Evolutionary conservation across 1,140 invertebrate genomes (phyloP), one percentile per base, ranked within the genome.

Genomic region (Sycophila sp.): DNA sequence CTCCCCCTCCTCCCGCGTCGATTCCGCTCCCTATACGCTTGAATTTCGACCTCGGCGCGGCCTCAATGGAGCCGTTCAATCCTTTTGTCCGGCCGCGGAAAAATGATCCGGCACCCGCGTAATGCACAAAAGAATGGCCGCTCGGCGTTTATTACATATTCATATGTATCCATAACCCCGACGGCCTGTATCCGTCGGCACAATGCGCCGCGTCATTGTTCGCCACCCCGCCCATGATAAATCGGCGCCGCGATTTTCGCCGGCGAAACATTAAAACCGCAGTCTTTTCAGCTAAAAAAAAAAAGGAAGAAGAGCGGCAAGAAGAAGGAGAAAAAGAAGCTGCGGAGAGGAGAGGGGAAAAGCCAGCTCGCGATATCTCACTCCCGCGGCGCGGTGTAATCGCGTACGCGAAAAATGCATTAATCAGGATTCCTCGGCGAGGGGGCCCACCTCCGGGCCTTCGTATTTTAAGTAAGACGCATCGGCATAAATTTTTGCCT

Each of bases 321-420:
- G n/a, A 15, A 42, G 40, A 8, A n/a, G 24, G 24, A 49, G 13
- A 49, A 24, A 22, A 49, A 22, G 24, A 49, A 22, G 24, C 4
- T n/a, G 24, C 7, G 47, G n/a, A 24, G 47, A 13, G 24, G 19
- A 5, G 47, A 49, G 24, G 2, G 24, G 19, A 45, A 45, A 49
- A 49, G n/a, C 4, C 24, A 5, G 4, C 30, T n/a, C 4, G 19
- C 6, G 51, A 55, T 55, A 58, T 58, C 55, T 2, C 28, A 19
- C 17, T 38, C 32, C 24, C 32, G 0, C 34, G 17, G 13, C 58
- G 15, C 15, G 58, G 38, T 19, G 56, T 66, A 66, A 66, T 66
- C 49, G 64, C 11, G 24, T 51, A 51, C 60, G 47, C 58, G 30
- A 63, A 70, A 63, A 70, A 40, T 70, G 47, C 68, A 70, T 70